Base-by-base conservation (phyloP, 1,140 invertebrate species). In the Nephila pilipes region DNA sequence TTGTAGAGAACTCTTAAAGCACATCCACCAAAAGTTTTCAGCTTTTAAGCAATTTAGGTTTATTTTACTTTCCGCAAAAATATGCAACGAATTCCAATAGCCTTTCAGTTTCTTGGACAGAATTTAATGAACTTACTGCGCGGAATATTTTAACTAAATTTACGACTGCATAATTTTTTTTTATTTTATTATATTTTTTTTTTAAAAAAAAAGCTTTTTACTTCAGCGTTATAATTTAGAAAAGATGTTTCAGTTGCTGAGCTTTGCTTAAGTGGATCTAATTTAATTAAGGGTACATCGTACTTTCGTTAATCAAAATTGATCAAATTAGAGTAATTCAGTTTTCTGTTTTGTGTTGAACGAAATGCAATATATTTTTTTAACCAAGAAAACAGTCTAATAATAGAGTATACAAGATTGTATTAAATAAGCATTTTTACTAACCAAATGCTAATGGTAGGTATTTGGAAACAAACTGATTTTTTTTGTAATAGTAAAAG, bases 1-100 rank as follows among this genome's bases (percentile, higher is more conserved):
- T 10, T 46, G 46, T 46, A 10, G 46, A 10, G 12, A 46, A 46
- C 6, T 46, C 46, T 75, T 75, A 32, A 75, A 16, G 69, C 69
- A 75, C 16, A 32, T 36, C 32, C 69, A 75, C 29, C 58, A 75
- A 75, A 75, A 75, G 29, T 75, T 75, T 75, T 36, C 69, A 32
- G 69, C 69, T 75, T 75, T 75, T 75, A 75, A 75, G 18, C 69
- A 75, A 75, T 75, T 75, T 75, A 75, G 69, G 69, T 20, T 75
- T 25, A 75, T 75, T 75, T 36, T 36, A 75, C 69, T 18, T 75
- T 32, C 69, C 69, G 29, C 69, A 75, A 25, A 75, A 75, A 75
- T 75, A 75, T 25, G 29, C 69, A 6, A 32, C 29, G 14, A 32
- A 75, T 32, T 75, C 69, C 25, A 18, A 36, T 5, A 18, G 32